Base-by-base conservation (phyloP, 2,113 vertebrate genomes). In the Forbesichthys papilliferus region DNA sequence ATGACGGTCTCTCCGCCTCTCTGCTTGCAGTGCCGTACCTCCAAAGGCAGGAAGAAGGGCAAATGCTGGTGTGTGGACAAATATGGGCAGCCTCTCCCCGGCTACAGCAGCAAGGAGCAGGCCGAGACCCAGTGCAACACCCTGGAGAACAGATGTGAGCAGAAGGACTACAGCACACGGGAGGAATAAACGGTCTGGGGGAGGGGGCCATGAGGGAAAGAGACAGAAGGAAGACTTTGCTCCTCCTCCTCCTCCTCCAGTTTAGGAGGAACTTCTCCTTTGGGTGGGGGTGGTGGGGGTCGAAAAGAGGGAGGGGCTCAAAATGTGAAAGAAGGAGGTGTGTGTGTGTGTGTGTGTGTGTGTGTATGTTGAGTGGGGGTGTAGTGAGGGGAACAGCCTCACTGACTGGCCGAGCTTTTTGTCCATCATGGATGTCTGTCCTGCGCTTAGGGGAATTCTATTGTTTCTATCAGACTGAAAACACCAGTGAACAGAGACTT, bases 1-100 rank as follows among this genome's bases (percentile, higher is more conserved):
- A 58, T 71, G 20, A 58, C 27, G 53, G 5, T 62, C 46, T 20
- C 34, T 57, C 18, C 3, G 13, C 8, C 54, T 74, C 12, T 75
- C 53, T 82, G 12, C 34, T 68, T 62, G 1, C 89, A 98, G 97
- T 99, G 97, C 77, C 95, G 94, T 83, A 94, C 97, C 2, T 97
- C 97, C 82, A 98, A 96, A 91, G 97, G 97, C 81, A 90, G 94
- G 73, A 98, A 94, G 84, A 93, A 96, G 69, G 97, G 97, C 65
- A 93, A 93, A 86, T 99, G 97, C 91, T 99, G 96, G 97, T 98
- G 96, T 0, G 97, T 98, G 86, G 97, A 99, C 89, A 98, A 96
- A 86, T 98, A 98, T 0, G 97, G 97, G 61, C 95, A 97, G 77
- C 86, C 93, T 0, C 90, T 99, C 34, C 96, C 95, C 0, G 93